Evolutionary conservation across 2,797 vertebrate species (phyloP).

Genomic region (Squalus acanthias): DNA sequence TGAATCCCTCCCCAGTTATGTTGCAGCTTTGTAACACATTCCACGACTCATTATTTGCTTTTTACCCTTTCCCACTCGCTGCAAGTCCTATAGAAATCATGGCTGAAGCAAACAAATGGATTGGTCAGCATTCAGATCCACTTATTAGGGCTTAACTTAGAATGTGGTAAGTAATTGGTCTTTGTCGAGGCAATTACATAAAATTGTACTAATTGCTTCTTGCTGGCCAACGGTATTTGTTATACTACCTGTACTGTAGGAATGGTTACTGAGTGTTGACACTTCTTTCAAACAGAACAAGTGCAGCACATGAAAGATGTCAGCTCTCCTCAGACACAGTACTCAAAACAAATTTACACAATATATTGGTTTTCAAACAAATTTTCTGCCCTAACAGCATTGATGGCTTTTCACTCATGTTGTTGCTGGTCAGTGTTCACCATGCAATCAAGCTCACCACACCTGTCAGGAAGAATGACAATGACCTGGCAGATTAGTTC

Average conservation of each 20-base stretch:
- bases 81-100: background rate
- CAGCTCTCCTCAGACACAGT: constrained; percentile 27
- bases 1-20: background rate
- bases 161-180: background rate
- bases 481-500: background rate
- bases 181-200: background rate
- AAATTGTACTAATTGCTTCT: constrained; percentile 18
- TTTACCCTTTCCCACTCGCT: background rate
- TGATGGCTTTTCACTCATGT: background rate
- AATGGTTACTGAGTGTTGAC: constrained; percentile 13
- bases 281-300: constrained; percentile 14
- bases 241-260: background rate
- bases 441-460: background rate
- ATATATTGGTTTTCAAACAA: constrained; percentile 13
- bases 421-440: background rate
- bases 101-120: background rate
- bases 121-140: background rate
- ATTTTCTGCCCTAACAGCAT: background rate
- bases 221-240: background rate
- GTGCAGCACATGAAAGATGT: constrained; percentile 14
- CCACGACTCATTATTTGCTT: background rate
- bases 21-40: constrained; percentile 18
- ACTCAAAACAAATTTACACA: constrained; percentile 32
- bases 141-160: background rate
- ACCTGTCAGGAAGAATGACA: background rate